Evolutionary conservation across 1,140 invertebrate species (phyloP).

Genomic region (Paralvinella palmiformis): DNA sequence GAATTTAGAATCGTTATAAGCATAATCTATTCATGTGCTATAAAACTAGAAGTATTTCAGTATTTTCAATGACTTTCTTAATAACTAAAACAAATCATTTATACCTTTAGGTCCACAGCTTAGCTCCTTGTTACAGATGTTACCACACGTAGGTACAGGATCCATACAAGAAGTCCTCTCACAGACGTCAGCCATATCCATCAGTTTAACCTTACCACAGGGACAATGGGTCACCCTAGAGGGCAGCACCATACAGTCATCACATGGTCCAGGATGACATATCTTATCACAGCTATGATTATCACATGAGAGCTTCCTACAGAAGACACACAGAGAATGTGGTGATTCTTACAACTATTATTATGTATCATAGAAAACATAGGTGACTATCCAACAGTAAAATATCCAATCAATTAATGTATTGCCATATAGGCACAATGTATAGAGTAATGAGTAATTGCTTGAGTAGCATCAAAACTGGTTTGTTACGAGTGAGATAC

Average conservation of each 20-base stretch:
- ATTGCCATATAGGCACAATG: too few species aligned
- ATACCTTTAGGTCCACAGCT: slow-evolving; percentile 70
- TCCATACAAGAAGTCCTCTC: slow-evolving; percentile 67
- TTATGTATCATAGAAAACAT: neutral
- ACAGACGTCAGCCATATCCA: slow-evolving; percentile 19
- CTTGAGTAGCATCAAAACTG: too few species aligned
- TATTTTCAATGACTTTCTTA: too few species aligned
- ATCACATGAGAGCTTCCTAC: slow-evolving; percentile 41
- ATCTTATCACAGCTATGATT: slow-evolving; percentile 42
- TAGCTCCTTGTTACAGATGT: slow-evolving; percentile 70
- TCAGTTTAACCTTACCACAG: slow-evolving; percentile 67
- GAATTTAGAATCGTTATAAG: too few species aligned
- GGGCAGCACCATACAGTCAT: slow-evolving; percentile 34
- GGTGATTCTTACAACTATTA: neutral
- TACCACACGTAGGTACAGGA: slow-evolving; percentile 76
- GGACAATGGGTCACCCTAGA: slow-evolving; percentile 66
- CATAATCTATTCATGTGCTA: too few species aligned
- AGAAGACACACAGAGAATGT: slow-evolving; percentile 22
- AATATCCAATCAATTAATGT: too few species aligned
- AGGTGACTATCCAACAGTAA: too few species aligned
- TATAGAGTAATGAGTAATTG: too few species aligned
- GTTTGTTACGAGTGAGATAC: too few species aligned
- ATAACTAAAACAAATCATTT: too few species aligned
- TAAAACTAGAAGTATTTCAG: too few species aligned
- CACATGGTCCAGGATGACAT: slow-evolving; percentile 45